phyloP scores from a whole-genome alignment of 2,888 invertebrate species.

The Sisyra nigra region DNA sequence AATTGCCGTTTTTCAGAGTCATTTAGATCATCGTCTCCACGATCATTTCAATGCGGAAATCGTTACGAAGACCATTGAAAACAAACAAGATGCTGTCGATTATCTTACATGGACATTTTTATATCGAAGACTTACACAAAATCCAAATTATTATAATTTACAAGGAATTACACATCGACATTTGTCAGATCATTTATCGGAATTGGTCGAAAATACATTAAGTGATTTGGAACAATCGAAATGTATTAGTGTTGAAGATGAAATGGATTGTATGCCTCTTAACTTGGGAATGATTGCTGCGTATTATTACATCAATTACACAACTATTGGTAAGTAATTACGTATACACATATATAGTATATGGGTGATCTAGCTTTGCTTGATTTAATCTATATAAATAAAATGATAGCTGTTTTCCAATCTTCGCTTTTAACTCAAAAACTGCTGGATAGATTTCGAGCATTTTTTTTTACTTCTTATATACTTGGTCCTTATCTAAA shows the following conservation, averaged over 20 bases:
- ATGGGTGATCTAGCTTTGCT: too few relatives aligned
- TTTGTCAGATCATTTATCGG: conserved; percentile 94
- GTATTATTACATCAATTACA: conserved; percentile 99
- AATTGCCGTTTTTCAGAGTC: conserved; percentile 61
- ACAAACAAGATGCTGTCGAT: conserved; percentile 99
- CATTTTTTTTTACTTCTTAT: too few relatives aligned
- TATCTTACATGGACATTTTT: conserved; percentile 99
- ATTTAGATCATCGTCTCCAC: conserved; percentile 92
- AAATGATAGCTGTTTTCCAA: too few relatives aligned
- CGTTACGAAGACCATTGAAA: conserved; percentile 98
- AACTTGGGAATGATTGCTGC: conserved; percentile 99
- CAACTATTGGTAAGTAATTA: conserved; percentile 73
- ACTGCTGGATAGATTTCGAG: too few relatives aligned
- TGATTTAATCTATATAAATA: too few relatives aligned
- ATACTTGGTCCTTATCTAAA: too few relatives aligned
- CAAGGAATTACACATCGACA: conserved; percentile 95
- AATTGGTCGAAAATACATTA: conserved; percentile 91
- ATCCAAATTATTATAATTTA: conserved; percentile 98
- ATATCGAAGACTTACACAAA: conserved; percentile 91
- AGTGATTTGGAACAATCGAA: conserved; percentile 90
- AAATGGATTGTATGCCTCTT: conserved; percentile 91
- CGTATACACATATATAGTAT: too few relatives aligned
- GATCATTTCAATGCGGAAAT: conserved; percentile 99
- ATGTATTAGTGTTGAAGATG: conserved; percentile 95
- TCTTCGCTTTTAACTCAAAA: too few relatives aligned